Evolutionary conservation across 2,888 invertebrate genomes (phyloP), one percentile per base, ranked within the genome.

Genomic region (Eupithecia subfuscata): DNA sequence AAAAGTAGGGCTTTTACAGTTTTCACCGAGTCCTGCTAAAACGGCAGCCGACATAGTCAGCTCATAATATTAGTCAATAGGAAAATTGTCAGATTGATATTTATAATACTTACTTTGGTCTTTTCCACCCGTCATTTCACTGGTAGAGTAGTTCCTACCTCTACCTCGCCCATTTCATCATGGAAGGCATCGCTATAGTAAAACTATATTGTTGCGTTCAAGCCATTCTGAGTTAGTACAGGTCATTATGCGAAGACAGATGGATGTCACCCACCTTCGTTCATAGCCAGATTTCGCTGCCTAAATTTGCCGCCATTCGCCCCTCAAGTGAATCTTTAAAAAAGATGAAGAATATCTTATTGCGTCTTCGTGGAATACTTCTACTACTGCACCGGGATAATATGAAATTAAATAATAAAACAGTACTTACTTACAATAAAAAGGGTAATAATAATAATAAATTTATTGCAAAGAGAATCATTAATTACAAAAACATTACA

Each of bases 1-100:
- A 64, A 67, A 72, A 78, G 71, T 78, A 78, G 75, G 71, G 71
- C 73, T 78, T 72, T 65, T 25, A 25, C 4, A 60, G 60, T 60
- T 60, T 56, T 76, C 75, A 75, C 68, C 67, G 64, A 68, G 63
- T 71, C 72, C 68, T 70, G n/a, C 70, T 37, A 40, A 40, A 60
- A 25, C 34, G 69, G 25, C 56, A 37, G 14, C 37, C 40, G 37
- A 18, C 30, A 45, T 14, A 63, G 22, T 22, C 18, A 16, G 65
- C 7, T 9, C 9, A 37, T 11, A 34, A 65, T 37, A 65, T 8
- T 16, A 6, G 34, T 34, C 34, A n/a, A 18, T 30, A 22, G 7
- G n/a, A 18, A 34, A 11, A 63, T 25, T 34, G n/a, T n/a, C 37
- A n/a, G 7, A 34, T 65, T 14, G 2, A 64, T 6, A n/a, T 64